phyloP scores from a whole-genome alignment of 2,113 vertebrate genomes.

The Ailurus styani region DNA sequence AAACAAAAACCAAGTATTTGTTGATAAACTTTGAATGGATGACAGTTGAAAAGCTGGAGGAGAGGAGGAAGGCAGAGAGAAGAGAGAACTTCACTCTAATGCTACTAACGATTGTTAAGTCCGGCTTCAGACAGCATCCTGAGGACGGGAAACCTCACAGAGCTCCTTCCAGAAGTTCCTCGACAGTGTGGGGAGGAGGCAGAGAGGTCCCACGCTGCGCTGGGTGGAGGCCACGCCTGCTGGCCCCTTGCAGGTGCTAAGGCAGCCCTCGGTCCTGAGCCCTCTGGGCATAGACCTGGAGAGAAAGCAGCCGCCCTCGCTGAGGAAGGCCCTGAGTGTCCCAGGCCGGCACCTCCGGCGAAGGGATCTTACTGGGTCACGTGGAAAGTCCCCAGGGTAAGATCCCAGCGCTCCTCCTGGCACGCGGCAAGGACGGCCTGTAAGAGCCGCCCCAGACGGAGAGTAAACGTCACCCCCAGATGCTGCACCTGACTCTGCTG shows the following conservation, averaged over 20 bases:
- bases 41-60: neutral
- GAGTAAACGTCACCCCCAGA: neutral
- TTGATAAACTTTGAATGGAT: neutral
- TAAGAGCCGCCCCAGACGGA: neutral
- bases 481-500: neutral
- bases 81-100: neutral
- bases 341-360: neutral
- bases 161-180: too few relatives aligned
- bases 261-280: too few relatives aligned
- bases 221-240: neutral
- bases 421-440: neutral
- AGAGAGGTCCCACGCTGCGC: neutral
- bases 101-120: neutral
- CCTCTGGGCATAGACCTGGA: too few relatives aligned
- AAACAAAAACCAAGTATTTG: neutral
- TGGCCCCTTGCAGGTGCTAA: accelerated
- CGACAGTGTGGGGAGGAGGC: neutral
- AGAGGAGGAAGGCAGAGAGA: neutral
- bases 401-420: neutral
- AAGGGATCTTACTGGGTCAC: neutral
- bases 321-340: neutral
- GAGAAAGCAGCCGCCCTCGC: neutral
- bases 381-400: neutral
- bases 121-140: neutral
- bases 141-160: accelerated